phyloP scores from a whole-genome alignment of 2,888 invertebrate species.

The Torymus aiolomorphi region DNA sequence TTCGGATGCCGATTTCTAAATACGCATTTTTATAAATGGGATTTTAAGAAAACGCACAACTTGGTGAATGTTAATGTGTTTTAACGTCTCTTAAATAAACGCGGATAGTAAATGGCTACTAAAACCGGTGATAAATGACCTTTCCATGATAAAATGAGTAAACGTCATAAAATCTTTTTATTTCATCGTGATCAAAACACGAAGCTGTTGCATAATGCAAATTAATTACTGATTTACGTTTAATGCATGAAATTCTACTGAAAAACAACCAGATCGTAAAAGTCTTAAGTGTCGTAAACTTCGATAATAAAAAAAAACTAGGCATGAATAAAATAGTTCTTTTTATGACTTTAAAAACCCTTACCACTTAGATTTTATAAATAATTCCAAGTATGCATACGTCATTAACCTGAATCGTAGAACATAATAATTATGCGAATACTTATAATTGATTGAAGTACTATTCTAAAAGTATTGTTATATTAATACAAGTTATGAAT shows the following conservation, averaged over 20 bases:
- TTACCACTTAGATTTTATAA: conserved; percentile 20
- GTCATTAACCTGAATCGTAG: conserved; percentile 22
- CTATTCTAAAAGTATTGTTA: too few species aligned
- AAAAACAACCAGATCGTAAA: conserved; percentile 52
- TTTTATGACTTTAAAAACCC: conserved; percentile 42
- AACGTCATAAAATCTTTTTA: conserved; percentile 56
- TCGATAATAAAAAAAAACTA: conserved; percentile 39
- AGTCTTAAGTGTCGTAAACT: conserved; percentile 49
- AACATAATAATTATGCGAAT: too few species aligned
- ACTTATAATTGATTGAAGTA: too few species aligned
- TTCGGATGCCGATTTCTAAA: conserved; percentile 21
- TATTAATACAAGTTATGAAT: too few species aligned
- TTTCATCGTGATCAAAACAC: conserved; percentile 47
- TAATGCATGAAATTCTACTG: conserved; percentile 49
- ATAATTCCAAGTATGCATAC: conserved; percentile 21
- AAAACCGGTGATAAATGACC: conserved; percentile 56
- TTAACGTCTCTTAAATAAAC: conserved; percentile 51
- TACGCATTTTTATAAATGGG: conserved; percentile 19
- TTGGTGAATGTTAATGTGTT: conserved; percentile 43
- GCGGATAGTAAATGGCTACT: conserved; percentile 48
- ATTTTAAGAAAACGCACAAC: conserved; percentile 30
- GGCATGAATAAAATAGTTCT: conserved; percentile 30
- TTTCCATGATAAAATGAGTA: conserved; percentile 53
- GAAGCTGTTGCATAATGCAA: conserved; percentile 54
- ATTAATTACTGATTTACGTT: conserved; percentile 57